Evolutionary conservation across 2,888 invertebrate species (phyloP).

Genomic region (Pristionchus entomophagus): DNA sequence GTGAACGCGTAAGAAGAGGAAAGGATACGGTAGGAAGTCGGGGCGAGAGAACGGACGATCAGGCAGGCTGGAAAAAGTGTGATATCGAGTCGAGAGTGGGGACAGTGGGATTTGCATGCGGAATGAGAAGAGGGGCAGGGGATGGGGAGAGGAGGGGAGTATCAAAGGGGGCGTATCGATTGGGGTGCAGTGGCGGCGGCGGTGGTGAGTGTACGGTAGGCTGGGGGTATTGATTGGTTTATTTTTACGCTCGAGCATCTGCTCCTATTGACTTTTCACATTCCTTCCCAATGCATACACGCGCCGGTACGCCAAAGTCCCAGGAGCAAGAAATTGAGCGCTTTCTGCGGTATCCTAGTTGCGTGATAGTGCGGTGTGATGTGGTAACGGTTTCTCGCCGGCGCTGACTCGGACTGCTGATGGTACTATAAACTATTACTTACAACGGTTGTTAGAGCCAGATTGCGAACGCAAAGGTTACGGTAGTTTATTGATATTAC

Average conservation of each 20-base stretch:
- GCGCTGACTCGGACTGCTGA: too few species aligned
- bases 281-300: too few species aligned
- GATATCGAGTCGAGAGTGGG: not conserved
- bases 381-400: too few species aligned
- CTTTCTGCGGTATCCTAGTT: too few species aligned
- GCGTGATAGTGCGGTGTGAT: too few species aligned
- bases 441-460: not conserved
- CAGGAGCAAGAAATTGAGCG: too few species aligned
- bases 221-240: not conserved
- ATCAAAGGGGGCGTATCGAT: not conserved
- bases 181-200: not conserved
- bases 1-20: not conserved
- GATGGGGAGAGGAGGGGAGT: not conserved
- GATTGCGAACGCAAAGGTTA: not conserved
- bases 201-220: not conserved
- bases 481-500: not conserved
- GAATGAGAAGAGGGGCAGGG: not conserved
- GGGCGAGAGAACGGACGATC: not conserved
- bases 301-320: too few species aligned
- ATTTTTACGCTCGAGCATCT: too few species aligned
- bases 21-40: not conserved
- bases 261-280: too few species aligned
- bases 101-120: slow-evolving; percentile 24
- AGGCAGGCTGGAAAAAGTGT: too few species aligned
- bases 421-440: too few species aligned